Evolutionary conservation across 92 coral and sea anemone species (phyloP).

Genomic region (Phenganax subtilis): DNA sequence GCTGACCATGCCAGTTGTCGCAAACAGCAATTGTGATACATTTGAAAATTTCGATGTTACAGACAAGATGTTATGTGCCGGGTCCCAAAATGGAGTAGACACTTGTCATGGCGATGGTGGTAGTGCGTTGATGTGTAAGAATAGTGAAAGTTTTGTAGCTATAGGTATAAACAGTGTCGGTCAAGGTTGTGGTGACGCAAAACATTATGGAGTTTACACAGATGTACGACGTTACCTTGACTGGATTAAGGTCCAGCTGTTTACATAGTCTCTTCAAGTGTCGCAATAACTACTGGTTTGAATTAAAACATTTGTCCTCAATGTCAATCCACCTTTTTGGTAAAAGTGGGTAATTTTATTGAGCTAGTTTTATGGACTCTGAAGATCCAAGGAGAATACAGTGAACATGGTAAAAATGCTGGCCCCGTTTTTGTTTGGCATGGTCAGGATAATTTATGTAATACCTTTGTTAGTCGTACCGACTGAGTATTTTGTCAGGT

Average conservation of each 20-base stretch:
- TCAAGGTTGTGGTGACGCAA: slow-evolving; percentile 70
- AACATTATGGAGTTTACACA: slow-evolving; percentile 77
- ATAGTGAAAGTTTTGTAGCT: slow-evolving; percentile 53
- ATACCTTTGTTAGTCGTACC: no score
- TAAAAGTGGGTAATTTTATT: no score
- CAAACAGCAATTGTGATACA: slow-evolving; percentile 56
- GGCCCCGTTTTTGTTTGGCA: no score
- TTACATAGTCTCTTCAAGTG: background rate
- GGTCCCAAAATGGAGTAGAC: slow-evolving; percentile 53
- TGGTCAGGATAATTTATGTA: no score
- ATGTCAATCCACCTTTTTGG: no score
- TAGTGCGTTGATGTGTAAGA: slow-evolving; percentile 73
- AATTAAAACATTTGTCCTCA: no score
- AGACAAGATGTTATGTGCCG: slow-evolving; percentile 74
- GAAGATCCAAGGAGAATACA: no score
- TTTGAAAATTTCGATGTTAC: slow-evolving; percentile 53
- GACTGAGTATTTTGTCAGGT: no score
- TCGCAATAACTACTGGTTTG: no score
- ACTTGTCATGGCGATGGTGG: slow-evolving; percentile 85
- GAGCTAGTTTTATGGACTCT: no score
- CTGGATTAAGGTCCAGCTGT: slow-evolving; percentile 62
- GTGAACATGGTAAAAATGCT: no score
- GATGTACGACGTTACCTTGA: slow-evolving; percentile 52
- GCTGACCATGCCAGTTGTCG: slow-evolving; percentile 55
- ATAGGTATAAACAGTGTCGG: slow-evolving; percentile 84